These are phyloP conservation scores for Elgaria multicarinata DNA, from an alignment of 2,113 vertebrate genomes.

Conservation along the genomic window DNA sequence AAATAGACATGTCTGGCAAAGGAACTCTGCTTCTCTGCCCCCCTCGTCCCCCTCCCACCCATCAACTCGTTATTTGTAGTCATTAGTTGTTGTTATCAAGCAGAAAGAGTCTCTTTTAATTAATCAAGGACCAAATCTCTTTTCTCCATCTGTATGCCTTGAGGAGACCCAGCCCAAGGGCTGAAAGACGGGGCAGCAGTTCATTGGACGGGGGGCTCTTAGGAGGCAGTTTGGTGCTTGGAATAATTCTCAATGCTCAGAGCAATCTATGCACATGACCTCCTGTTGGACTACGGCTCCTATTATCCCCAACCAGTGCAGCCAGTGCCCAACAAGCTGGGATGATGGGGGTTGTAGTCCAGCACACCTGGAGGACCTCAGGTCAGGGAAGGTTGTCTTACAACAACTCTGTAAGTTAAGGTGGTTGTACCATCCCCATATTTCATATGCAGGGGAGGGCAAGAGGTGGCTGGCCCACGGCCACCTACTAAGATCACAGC, in stretches of 20 bases:
- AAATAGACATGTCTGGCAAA: constrained; percentile 22
- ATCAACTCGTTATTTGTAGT: constrained; percentile 33
- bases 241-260: neutral
- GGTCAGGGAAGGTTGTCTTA: neutral
- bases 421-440: neutral
- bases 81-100: constrained; percentile 4
- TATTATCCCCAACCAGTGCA: no score
- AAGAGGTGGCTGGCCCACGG: neutral
- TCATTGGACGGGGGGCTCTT: neutral
- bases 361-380: no score
- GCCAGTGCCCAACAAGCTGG: no score
- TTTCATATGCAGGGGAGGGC: neutral
- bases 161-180: neutral
- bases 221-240: neutral
- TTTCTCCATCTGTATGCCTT: constrained; percentile 6
- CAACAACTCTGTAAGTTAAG: neutral
- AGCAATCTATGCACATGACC: neutral
- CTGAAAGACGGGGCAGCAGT: neutral
- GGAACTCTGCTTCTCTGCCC: neutral
- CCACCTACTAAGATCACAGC: neutral
- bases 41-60: neutral
- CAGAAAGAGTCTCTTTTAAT: constrained; percentile 5
- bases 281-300: no score
- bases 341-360: neutral
- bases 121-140: constrained; percentile 22